A percentile compares a stretch with the other conserved stretches of the same genome.
phyloP scores from a whole-genome alignment of 2,888 invertebrate genomes.

The Polydrusus tereticollis region DNA sequence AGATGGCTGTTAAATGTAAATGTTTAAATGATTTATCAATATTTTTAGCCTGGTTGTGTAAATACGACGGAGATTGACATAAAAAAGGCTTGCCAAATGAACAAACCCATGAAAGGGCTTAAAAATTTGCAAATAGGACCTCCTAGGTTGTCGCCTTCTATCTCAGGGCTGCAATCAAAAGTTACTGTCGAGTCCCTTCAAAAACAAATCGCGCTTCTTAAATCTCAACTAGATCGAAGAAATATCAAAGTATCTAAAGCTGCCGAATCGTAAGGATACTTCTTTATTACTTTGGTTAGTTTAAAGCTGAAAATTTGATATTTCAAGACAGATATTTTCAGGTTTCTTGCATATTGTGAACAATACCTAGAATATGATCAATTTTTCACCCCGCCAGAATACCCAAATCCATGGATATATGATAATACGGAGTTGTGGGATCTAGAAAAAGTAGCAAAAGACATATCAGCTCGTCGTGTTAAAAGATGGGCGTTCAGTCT shows the following conservation, averaged over 20 bases:
- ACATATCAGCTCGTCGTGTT: conserved; percentile 92
- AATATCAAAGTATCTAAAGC: conserved; percentile 95
- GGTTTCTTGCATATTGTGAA: conserved; percentile 91
- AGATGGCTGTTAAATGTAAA: background rate
- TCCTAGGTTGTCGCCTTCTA: conserved; percentile 72
- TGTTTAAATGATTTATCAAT: background rate
- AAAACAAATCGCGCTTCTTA: conserved; percentile 80
- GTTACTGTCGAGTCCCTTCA: conserved; percentile 67
- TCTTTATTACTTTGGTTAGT: background rate
- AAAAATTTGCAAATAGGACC: conserved; percentile 69
- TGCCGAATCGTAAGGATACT: conserved; percentile 88
- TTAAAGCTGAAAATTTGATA: background rate
- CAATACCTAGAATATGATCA: conserved; percentile 98
- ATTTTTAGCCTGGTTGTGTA: conserved; percentile 92
- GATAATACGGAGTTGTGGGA: conserved; percentile 98
- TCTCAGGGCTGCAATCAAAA: conserved; percentile 63
- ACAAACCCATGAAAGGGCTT: conserved; percentile 67
- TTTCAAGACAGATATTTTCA: conserved; percentile 63
- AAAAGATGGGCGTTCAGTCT: conserved; percentile 98
- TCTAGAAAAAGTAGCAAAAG: conserved; percentile 92
- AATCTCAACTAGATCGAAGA: conserved; percentile 85
- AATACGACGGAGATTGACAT: conserved; percentile 99
- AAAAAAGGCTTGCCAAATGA: conserved; percentile 88
- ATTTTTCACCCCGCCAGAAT: conserved; percentile 92
- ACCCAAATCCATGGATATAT: conserved; percentile 96